phyloP scores from a whole-genome alignment of 2,797 vertebrate species.

The Heliangelus exortis region DNA sequence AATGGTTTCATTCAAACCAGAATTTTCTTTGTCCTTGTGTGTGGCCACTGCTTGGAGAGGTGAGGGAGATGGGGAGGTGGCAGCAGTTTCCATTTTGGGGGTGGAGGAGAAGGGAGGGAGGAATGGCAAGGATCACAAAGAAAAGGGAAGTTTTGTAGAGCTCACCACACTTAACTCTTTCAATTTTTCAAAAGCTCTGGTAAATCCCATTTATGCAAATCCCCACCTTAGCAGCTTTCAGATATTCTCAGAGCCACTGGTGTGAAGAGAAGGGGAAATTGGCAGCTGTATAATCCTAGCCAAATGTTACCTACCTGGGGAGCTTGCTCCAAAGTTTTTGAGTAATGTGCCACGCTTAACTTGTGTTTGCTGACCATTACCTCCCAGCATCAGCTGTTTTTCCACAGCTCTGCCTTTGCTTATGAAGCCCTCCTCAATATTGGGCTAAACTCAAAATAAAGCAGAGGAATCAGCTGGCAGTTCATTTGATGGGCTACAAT shows the following conservation, averaged over 20 bases:
- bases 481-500: background rate
- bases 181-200: background rate
- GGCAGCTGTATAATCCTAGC: background rate
- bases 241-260: conserved; percentile 3
- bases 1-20: conserved; percentile 26
- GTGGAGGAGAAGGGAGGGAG: background rate
- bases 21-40: conserved; percentile 25
- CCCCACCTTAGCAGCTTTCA: background rate
- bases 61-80: background rate
- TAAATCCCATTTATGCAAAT: conserved; percentile 41
- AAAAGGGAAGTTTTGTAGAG: background rate
- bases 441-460: conserved; percentile 26
- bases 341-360: background rate
- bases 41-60: conserved; percentile 29
- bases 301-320: background rate
- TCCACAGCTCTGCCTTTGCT: background rate
- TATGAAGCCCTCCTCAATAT: background rate
- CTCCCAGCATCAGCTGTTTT: background rate
- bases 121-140: background rate
- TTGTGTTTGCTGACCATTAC: background rate
- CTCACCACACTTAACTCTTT: background rate
- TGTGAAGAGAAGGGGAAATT: background rate
- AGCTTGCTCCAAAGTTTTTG: background rate
- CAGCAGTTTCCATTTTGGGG: background rate
- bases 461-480: conserved; percentile 43